Evolutionary conservation across 2,888 invertebrate genomes (phyloP).

Genomic region (Phaonia tiefii): DNA sequence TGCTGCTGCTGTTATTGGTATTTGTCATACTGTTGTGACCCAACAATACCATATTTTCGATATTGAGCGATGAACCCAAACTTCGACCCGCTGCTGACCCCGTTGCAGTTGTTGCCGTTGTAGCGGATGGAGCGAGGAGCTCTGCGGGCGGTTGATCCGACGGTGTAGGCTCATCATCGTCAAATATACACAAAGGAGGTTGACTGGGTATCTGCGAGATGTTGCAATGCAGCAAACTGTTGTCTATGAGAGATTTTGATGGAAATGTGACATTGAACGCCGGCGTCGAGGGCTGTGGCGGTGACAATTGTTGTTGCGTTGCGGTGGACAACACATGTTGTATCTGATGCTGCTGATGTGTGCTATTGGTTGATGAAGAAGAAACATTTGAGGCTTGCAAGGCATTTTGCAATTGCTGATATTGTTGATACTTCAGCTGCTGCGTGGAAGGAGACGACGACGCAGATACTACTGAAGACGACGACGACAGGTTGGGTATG

Average conservation of each 20-base stretch:
- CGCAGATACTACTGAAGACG: slow-evolving; percentile 26
- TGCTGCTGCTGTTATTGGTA: slow-evolving; percentile 62
- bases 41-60: slow-evolving; percentile 72
- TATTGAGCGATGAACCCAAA: slow-evolving; percentile 47
- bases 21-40: slow-evolving; percentile 45
- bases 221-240: slow-evolving; percentile 77
- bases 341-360: slow-evolving; percentile 48
- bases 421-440: slow-evolving; percentile 68
- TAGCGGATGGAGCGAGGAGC: slow-evolving; percentile 60
- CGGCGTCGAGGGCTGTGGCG: slow-evolving; percentile 67
- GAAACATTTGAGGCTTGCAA: slow-evolving; percentile 69
- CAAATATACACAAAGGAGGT: slow-evolving; percentile 79
- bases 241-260: slow-evolving; percentile 75
- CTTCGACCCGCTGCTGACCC: slow-evolving; percentile 48
- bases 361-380: slow-evolving; percentile 34
- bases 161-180: slow-evolving; percentile 78
- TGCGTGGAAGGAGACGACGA: slow-evolving; percentile 48
- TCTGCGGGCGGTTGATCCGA: slow-evolving; percentile 72
- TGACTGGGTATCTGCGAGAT: slow-evolving; percentile 80
- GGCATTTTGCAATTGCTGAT: slow-evolving; percentile 73
- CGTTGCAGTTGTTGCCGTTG: slow-evolving; percentile 45
- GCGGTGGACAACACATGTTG: slow-evolving; percentile 39
- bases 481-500: slow-evolving; percentile 51
- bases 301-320: slow-evolving; percentile 60
- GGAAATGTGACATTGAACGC: slow-evolving; percentile 72